Evolutionary conservation across 2,888 invertebrate species (phyloP).

Genomic region (Pristionchus arcanus): DNA sequence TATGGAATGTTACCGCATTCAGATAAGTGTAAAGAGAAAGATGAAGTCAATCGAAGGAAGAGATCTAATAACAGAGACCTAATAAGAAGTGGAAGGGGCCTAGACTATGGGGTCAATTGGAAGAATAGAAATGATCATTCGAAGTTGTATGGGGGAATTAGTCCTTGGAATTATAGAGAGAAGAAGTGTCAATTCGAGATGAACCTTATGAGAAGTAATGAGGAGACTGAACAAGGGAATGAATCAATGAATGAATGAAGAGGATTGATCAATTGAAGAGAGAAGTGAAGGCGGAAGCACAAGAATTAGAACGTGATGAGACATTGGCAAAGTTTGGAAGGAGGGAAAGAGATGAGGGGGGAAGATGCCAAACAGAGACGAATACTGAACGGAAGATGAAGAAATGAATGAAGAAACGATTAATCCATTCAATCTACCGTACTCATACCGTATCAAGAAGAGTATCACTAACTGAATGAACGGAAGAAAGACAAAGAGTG

Average conservation of each 20-base stretch:
- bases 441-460: background rate
- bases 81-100: background rate
- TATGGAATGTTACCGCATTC: conserved; percentile 32
- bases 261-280: background rate
- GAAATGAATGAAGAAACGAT: background rate
- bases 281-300: conserved; percentile 15
- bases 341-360: conserved; percentile 2
- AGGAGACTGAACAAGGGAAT: background rate
- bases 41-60: background rate
- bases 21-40: conserved; percentile 15
- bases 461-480: background rate
- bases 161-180: background rate
- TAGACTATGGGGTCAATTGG: conserved; percentile 26
- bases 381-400: conserved; percentile 14
- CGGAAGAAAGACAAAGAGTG: background rate
- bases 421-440: background rate
- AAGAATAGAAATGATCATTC: background rate
- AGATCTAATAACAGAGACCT: conserved; percentile 8
- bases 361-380: conserved; percentile 13
- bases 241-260: background rate
- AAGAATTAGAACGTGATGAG: conserved; percentile 28
- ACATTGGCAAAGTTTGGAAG: conserved; percentile 30
- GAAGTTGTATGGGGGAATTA: background rate
- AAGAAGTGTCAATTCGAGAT: conserved; percentile 35
- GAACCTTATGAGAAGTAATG: background rate